Percentiles rank a stretch among this genome's conserved stretches.
Conservation (phyloP, 2,113 vertebrate species). For the Nettapus auritus region DNA sequence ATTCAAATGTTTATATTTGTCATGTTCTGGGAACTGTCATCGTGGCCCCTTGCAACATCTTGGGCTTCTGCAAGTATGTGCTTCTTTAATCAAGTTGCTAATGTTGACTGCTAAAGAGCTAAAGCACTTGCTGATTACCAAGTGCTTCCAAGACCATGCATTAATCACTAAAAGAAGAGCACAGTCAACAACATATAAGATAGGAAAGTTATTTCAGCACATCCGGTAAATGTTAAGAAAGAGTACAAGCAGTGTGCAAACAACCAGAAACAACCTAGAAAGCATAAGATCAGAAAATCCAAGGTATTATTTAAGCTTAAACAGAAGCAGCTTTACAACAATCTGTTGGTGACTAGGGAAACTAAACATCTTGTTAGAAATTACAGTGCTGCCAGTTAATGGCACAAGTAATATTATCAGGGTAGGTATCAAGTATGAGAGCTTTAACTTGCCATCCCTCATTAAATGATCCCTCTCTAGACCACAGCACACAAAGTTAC, state of each 20-base stretch:
- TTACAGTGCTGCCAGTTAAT: not conserved
- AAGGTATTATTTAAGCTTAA: not conserved
- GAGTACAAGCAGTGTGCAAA: not conserved
- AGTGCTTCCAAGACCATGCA: not conserved
- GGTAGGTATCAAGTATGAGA: not conserved
- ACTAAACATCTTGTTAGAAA: not conserved
- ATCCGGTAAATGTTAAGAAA: fast-evolving
- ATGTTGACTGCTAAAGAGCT: not conserved
- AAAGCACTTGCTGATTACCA: not conserved
- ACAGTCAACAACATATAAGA: not conserved
- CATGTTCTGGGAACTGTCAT: not conserved
- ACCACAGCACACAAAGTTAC: not conserved
- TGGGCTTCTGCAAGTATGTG: not conserved
- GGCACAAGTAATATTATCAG: not conserved
- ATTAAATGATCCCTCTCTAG: not conserved
- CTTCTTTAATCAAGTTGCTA: not conserved
- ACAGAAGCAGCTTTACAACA: not conserved
- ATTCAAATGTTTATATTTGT: fast-evolving
- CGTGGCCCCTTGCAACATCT: not conserved
- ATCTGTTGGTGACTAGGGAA: not conserved
- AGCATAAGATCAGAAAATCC: not conserved
- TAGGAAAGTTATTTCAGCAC: not conserved
- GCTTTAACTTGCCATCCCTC: not conserved
- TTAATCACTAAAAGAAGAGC: not conserved
- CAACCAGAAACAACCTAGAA: not conserved